Evolutionary conservation across 2,888 invertebrate species (phyloP).

Genomic region (Quadroppia sp.): DNA sequence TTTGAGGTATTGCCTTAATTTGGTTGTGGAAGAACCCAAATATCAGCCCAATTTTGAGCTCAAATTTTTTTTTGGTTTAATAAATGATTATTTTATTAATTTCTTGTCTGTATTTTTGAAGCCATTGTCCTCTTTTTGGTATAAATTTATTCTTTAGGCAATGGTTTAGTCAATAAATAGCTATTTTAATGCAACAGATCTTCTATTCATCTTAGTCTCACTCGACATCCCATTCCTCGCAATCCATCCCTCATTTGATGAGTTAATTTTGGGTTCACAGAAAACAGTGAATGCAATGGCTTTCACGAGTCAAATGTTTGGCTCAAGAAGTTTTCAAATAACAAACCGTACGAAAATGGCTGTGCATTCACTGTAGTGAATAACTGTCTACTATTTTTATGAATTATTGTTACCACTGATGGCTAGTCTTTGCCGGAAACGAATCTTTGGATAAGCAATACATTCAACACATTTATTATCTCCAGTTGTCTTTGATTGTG

Average conservation of each 20-base stretch:
- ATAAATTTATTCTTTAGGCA: not conserved
- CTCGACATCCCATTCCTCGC: not conserved
- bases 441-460: constrained; percentile 14
- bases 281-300: not conserved
- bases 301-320: not conserved
- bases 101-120: too few species aligned
- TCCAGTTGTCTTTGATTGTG: not conserved
- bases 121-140: too few species aligned
- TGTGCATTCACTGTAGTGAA: not conserved
- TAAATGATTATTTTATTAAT: too few species aligned
- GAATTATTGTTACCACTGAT: constrained; percentile 23
- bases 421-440: not conserved
- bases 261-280: constrained; percentile 14
- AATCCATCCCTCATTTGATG: not conserved
- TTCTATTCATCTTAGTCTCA: not conserved
- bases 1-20: too few species aligned
- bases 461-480: constrained; percentile 9
- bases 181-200: not conserved
- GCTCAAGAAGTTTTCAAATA: not conserved
- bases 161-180: not conserved
- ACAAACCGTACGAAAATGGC: not conserved
- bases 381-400: constrained; percentile 5
- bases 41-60: too few species aligned
- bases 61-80: too few species aligned
- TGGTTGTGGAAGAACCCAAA: too few species aligned